Evolutionary conservation across 1,140 invertebrate species (phyloP), one percentile per base, ranked within the genome.

Genomic region (Copidosoma floridanum): DNA sequence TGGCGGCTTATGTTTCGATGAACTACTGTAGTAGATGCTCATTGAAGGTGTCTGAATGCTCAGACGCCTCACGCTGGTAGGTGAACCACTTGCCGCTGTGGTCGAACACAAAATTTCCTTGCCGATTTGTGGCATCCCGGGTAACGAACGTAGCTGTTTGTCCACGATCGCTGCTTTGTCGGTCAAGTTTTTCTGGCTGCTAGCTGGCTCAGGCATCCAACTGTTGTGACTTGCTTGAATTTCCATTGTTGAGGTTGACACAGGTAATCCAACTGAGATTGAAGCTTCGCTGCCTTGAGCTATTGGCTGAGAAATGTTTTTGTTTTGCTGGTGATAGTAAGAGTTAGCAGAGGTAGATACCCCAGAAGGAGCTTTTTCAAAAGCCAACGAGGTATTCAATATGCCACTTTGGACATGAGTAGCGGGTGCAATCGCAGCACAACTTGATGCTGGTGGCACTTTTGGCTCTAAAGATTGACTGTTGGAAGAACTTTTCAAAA

Each of bases 11-110:
- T 32, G 29, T 32, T 32, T 32, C 0, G 60, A 44, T 3, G 41
- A 20, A 40, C 20, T 61, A 21, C 50, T 18, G 50, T 63, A 50
- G 32, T 72, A 76, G 44, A 75, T 69, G 38, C 72, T 77, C 65
- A 76, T 72, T 2, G 71, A 55, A 0, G 74, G 69, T 0, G 72
- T 66, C 56, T 76, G 75, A 0, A 75, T 56, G 24, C 44, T 70
- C 20, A 73, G 72, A 8, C 66, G 68, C 10, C 67, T 47, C 53
- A 69, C 24, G 8, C 69, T 64, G 26, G 35, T 57, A 1, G 55
- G 8, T 4, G 63, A 54, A 54, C 32, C 67, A 6, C 54, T 61
- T 2, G 58, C n/a, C 7, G 61, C 12, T 0, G 65, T 58, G 14
- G 61, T 41, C 1, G 65, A 55, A 29, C 61, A 65, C 5, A 56